Base-by-base conservation (phyloP, 2,113 vertebrate species). In the Toxotes jaculatrix region DNA sequence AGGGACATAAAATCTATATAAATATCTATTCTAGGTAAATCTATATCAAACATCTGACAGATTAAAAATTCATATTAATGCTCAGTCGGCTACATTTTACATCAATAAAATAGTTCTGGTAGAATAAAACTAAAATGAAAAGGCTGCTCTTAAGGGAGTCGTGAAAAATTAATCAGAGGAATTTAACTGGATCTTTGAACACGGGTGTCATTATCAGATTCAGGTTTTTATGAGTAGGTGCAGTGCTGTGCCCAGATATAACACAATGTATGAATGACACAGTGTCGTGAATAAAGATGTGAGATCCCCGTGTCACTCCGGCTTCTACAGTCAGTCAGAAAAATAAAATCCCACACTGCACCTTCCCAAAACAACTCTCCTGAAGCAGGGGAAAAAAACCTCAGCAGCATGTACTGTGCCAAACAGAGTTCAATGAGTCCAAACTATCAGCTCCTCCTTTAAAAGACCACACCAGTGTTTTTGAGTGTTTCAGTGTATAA, bases 371-470 rank as follows among this genome's bases (percentile, higher is more conserved):
- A 55, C 53, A 57, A 72, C 76, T 27, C 1, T 77, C 74, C 5
- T 83, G 61, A 69, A 87, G 75, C 79, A 53, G 55, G 56, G 74
- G 72, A 43, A 43, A 69, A 43, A 43, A 69, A 59, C 66, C 77
- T 77, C 27, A 69, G 76, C 11, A 55, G 64, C 27, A 45, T 47
- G 17, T 21, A 14, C 57, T 27, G 36, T 17, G 66, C 57, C 80
- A 79, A 38, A 63, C 42, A 45, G 77, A 31, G 64, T 49, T 68
- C 64, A 40, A 11, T 10, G 43, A 27, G n/a, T 72, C 80, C 79
- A 89, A 89, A 91, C 82, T 40, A 82, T 82, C 80, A 82, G 64
- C 85, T 71, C 83, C 84, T 79, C 72, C 80, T 64, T 56, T 40
- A 56, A 23, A 38, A 31, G 61, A 74, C 74, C 51, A 55, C 16